A percentile compares a stretch with the other conserved stretches of the same genome.
Evolutionary conservation across 64 coral and sea anemone genomes (phyloP).

Genomic region (Dendrophyllia cribrosa): DNA sequence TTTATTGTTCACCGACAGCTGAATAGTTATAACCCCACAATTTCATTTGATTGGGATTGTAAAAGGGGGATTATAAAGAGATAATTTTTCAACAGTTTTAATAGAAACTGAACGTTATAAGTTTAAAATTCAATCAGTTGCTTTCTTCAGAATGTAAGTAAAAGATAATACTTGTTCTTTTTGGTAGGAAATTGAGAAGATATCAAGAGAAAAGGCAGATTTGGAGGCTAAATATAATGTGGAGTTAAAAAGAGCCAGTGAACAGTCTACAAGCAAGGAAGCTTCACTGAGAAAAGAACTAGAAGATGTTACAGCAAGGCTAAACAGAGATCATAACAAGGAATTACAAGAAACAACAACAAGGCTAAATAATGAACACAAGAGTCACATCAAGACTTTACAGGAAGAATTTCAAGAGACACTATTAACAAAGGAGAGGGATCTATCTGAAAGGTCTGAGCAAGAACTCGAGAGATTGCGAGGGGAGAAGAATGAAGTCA

Average conservation of each 20-base stretch:
- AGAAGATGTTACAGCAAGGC: constrained; percentile 76
- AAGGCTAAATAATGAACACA: constrained; percentile 62
- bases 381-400: constrained; percentile 35
- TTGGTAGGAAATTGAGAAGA: constrained; percentile 67
- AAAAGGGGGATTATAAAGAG: no score
- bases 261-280: constrained; percentile 78
- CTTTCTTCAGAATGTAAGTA: no score
- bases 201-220: constrained; percentile 84
- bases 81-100: no score
- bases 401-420: constrained; percentile 63
- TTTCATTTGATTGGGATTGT: no score
- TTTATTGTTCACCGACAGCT: no score
- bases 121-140: no score
- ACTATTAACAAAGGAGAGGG: constrained; percentile 40
- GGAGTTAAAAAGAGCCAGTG: constrained; percentile 77
- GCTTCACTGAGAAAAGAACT: constrained; percentile 70
- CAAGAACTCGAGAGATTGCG: constrained; percentile 71
- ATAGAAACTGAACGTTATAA: no score
- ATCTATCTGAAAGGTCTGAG: constrained; percentile 50
- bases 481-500: constrained; percentile 75
- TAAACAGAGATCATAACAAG: constrained; percentile 62
- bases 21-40: no score
- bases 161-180: background rate
- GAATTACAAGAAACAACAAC: constrained; percentile 60
- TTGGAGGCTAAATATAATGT: constrained; percentile 79